phyloP scores from a whole-genome alignment of 1,140 invertebrate species.

The Drosophila kikkawai region DNA sequence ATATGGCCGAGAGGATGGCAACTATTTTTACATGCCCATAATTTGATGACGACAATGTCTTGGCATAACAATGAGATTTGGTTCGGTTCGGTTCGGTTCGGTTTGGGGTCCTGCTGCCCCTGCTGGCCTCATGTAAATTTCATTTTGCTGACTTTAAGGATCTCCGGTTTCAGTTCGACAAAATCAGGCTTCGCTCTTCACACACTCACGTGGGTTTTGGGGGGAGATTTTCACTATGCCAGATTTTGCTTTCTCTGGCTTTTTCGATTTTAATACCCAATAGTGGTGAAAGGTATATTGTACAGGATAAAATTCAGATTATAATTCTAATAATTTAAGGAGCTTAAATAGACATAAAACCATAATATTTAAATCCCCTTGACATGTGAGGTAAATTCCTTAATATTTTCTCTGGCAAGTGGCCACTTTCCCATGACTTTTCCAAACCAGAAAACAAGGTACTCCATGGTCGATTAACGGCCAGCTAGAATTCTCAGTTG shows the following conservation, averaged over 20 bases:
- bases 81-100: neutral
- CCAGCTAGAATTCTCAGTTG: neutral
- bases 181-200: conserved; percentile 2
- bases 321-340: too few relatives aligned
- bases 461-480: conserved; percentile 2
- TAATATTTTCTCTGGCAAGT: too few relatives aligned
- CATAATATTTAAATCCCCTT: neutral
- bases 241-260: conserved; percentile 11
- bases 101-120: neutral
- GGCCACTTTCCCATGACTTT: neutral
- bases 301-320: neutral
- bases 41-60: conserved; percentile 59
- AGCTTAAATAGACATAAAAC: too few relatives aligned
- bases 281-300: neutral
- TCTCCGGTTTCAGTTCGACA: conserved; percentile 5
- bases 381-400: too few relatives aligned
- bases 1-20: conserved; percentile 51
- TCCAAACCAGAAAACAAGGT: neutral
- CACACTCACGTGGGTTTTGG: neutral
- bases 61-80: conserved; percentile 51
- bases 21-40: conserved; percentile 64
- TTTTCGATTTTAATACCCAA: conserved; percentile 22
- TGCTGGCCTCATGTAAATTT: conserved; percentile 49
- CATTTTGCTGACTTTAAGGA: conserved; percentile 46
- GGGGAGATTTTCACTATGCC: conserved; percentile 2